Evolutionary conservation across 2,797 vertebrate species (phyloP).

Genomic region (Gephyroberyx darwinii): DNA sequence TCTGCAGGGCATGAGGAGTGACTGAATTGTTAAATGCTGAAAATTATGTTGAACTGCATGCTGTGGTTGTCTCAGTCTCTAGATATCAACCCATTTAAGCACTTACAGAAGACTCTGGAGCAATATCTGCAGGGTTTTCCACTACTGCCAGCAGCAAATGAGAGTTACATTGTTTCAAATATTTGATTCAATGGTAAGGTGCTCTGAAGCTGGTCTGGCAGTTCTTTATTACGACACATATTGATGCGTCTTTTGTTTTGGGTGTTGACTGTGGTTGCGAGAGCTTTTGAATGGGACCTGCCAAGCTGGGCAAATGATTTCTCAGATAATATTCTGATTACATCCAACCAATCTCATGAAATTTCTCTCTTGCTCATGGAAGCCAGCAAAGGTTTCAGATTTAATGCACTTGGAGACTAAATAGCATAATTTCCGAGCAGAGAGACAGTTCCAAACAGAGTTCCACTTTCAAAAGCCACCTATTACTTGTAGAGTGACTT

Average conservation of each 20-base stretch:
- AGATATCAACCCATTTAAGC: neutral
- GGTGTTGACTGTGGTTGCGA: slow-evolving; percentile 10
- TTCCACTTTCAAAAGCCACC: slow-evolving; percentile 89
- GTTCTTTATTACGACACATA: slow-evolving; percentile 28
- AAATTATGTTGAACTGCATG: neutral
- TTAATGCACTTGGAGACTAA: slow-evolving; percentile 53
- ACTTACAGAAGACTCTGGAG: neutral
- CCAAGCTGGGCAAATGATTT: slow-evolving; percentile 40
- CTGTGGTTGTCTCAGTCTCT: neutral
- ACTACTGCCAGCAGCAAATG: slow-evolving; percentile 17
- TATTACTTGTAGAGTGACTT: slow-evolving; percentile 88
- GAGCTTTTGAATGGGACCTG: slow-evolving; percentile 15
- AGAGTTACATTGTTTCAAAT: slow-evolving; percentile 23
- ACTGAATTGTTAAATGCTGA: neutral
- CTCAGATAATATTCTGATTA: slow-evolving; percentile 24
- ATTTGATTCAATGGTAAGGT: slow-evolving; percentile 37
- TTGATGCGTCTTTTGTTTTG: slow-evolving; percentile 25
- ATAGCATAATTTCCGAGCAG: slow-evolving; percentile 62
- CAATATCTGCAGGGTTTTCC: too few relatives aligned
- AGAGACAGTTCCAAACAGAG: slow-evolving; percentile 75
- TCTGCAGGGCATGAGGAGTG: neutral
- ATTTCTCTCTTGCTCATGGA: slow-evolving; percentile 38
- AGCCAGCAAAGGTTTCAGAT: slow-evolving; percentile 32
- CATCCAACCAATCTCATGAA: slow-evolving; percentile 12
- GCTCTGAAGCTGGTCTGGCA: slow-evolving; percentile 12